Percentiles rank a stretch among this genome's conserved stretches.
Conservation (phyloP, 2,888 invertebrate species). For the Spatulosminthurus flaviceps region DNA sequence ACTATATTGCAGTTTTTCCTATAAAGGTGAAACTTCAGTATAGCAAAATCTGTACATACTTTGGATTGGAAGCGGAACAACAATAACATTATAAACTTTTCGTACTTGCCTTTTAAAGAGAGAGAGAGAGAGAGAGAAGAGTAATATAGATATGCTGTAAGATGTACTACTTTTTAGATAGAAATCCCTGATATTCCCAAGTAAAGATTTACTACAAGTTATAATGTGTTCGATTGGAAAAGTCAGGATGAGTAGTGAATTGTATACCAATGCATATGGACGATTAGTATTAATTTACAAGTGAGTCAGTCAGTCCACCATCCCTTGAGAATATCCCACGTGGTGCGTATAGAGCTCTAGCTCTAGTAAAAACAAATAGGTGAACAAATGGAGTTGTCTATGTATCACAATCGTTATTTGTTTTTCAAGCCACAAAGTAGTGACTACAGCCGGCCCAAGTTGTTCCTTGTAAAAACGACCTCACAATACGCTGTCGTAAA, state of each 20-base stretch:
- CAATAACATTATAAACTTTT: slow-evolving; percentile 19
- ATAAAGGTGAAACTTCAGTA: background rate
- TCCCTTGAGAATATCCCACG: slow-evolving; percentile 15
- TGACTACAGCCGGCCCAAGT: slow-evolving; percentile 10
- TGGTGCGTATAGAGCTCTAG: slow-evolving; percentile 5
- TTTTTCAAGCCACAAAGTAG: slow-evolving; percentile 33
- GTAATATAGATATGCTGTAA: background rate
- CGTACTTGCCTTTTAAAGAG: background rate
- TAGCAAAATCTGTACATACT: background rate
- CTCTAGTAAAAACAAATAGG: slow-evolving; percentile 25
- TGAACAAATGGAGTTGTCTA: slow-evolving; percentile 32
- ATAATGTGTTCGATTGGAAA: background rate
- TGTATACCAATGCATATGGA: background rate
- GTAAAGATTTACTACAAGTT: background rate
- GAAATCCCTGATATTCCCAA: background rate
- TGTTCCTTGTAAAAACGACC: slow-evolving; percentile 21
- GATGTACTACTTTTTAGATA: slow-evolving; percentile 19
- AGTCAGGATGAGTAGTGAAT: background rate
- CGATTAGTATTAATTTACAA: slow-evolving; percentile 2
- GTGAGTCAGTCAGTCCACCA: background rate
- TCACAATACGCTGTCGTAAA: slow-evolving; percentile 28
- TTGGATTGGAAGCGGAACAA: slow-evolving; percentile 15
- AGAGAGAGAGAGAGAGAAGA: too few species aligned
- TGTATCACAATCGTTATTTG: slow-evolving; percentile 35
- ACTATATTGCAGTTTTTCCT: too few species aligned